Conservation (phyloP, 2,113 vertebrate genomes). For the Seriola aureovittata region DNA sequence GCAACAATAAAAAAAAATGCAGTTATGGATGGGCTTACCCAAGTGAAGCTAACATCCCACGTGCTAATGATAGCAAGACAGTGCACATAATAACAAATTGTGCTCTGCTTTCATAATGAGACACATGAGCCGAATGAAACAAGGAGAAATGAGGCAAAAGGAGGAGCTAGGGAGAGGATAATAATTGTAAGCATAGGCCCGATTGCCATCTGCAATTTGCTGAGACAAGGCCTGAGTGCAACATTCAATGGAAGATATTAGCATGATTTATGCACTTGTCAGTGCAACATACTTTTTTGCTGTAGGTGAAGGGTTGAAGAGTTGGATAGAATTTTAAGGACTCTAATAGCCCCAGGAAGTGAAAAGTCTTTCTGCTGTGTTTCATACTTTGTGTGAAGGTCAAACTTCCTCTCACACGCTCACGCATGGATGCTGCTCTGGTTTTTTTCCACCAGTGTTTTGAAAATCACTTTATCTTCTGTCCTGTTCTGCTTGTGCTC, state of each 20-base stretch:
- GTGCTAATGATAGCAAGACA: conserved; percentile 56
- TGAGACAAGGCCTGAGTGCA: conserved; percentile 21
- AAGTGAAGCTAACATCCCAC: conserved; percentile 57
- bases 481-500: background rate
- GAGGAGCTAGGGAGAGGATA: conserved; percentile 24
- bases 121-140: conserved; percentile 50
- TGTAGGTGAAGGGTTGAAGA: conserved; percentile 52
- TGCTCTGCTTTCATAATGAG: conserved; percentile 50
- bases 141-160: conserved; percentile 3
- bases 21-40: conserved; percentile 59
- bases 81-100: conserved; percentile 57
- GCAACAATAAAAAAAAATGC: conserved; percentile 58
- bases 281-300: conserved; percentile 38
- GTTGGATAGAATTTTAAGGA: conserved; percentile 63
- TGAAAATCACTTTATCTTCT: conserved; percentile 37
- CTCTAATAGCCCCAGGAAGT: conserved; percentile 59
- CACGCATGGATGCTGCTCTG: conserved; percentile 44
- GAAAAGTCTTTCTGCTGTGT: conserved; percentile 50
- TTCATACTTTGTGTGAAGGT: conserved; percentile 64
- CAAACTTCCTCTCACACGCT: conserved; percentile 44
- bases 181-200: conserved; percentile 29
- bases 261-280: conserved; percentile 64
- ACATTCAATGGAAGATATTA: conserved; percentile 52
- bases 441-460: conserved; percentile 7
- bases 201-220: conserved; percentile 35